Evolutionary conservation across 2,888 invertebrate species (phyloP), one percentile per base, ranked within the genome.

Genomic region (Drosophila greeni): DNA sequence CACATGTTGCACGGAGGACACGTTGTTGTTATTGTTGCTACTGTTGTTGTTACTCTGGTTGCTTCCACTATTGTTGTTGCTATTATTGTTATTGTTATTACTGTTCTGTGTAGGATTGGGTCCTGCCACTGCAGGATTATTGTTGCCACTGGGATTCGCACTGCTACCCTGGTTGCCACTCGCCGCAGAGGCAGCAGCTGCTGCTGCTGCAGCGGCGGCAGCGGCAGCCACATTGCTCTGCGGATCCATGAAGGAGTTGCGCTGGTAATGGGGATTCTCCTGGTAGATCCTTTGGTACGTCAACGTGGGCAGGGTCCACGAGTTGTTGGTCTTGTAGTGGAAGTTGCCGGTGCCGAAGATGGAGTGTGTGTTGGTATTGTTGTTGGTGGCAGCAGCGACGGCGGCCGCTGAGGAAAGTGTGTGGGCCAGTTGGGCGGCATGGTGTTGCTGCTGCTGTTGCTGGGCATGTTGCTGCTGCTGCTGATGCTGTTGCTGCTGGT

Each of bases 241-340:
- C 9, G 61, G 60, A 6, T 84, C 79, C 74, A 86, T 85, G 59
- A 86, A 88, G 45, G 40, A 75, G 66, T 79, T 85, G 45, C 87
- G 88, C 59, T 87, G 87, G 69, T 88, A 88, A 31, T 85, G 86
- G 45, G 81, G 67, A 69, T 82, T 87, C 51, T 87, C 87, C 72
- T 80, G 86, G 73, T 88, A 88, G 60, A 88, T 82, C 18, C 88
- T 85, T 67, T 87, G 89, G 62, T 89, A 89, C 40, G 85, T 83
- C 16, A 88, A 64, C 33, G 86, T 86, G 20, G 88, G 88, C 73
- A 88, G 75, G 34, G 85, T 87, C 88, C 88, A 88, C 4, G 87
- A 86, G 51, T 88, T 88, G 74, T 87, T 88, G 42, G 86, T 86
- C 72, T 88, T 87, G 73, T 88, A 88, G 70, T 88, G 88, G 67